Evolutionary conservation across 2,113 vertebrate species (phyloP).

Genomic region (Cololabis saira): DNA sequence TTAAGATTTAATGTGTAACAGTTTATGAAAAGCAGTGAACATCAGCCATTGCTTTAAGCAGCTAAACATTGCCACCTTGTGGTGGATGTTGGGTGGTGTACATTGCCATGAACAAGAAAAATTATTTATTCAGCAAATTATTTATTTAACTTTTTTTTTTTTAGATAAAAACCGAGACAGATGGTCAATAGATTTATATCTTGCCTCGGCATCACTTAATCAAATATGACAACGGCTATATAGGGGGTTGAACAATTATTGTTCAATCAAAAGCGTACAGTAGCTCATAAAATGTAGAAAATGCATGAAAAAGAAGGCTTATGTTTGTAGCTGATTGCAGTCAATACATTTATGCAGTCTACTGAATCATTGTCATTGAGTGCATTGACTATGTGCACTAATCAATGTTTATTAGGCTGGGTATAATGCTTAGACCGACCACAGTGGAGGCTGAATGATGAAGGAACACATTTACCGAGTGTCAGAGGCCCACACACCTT

Average conservation of each 20-base stretch:
- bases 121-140: constrained; percentile 1
- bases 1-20: background rate
- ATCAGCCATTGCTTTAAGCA: background rate
- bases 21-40: constrained; percentile 8
- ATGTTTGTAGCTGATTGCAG: constrained; percentile 61
- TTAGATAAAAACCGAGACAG: constrained; percentile 33
- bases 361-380: constrained; percentile 82
- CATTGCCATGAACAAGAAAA: background rate
- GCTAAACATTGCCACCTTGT: constrained; percentile 74
- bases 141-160: constrained; percentile 8
- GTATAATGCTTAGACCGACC: constrained; percentile 50
- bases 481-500: constrained; percentile 49
- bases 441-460: constrained; percentile 68
- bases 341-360: constrained; percentile 76
- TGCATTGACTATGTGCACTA: constrained; percentile 76
- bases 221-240: constrained; percentile 55
- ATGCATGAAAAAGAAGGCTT: constrained; percentile 56
- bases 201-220: constrained; percentile 54
- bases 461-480: constrained; percentile 65
- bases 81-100: constrained; percentile 9
- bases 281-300: constrained; percentile 62
- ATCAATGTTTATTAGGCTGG: constrained; percentile 76
- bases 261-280: constrained; percentile 39
- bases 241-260: constrained; percentile 50
- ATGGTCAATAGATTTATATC: constrained; percentile 57